Base-by-base conservation (phyloP, 2,113 vertebrate genomes). In the Gallinago media region DNA sequence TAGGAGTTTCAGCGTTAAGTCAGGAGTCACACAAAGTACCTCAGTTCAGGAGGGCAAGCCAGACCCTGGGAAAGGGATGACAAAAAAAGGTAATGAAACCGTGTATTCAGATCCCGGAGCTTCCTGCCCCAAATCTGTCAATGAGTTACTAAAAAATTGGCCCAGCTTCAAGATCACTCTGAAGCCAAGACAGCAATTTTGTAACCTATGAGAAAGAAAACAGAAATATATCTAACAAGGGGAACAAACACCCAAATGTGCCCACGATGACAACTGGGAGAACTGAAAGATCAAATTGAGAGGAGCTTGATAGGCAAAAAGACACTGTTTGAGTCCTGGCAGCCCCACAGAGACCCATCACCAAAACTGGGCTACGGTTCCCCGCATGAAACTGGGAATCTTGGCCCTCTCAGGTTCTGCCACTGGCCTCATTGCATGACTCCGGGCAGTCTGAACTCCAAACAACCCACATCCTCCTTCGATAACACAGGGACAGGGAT, bases 51-150 rank as follows among this genome's bases (percentile, higher is more conserved):
- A 89, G 46, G 29, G 22, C 40, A 92, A 88, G 44, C 11, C n/a
- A 31, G 31, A 32, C 18, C 52, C 52, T 85, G 80, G 66, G 40
- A 88, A 89, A 77, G 21, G 52, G 56, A 55, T 56, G 21, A 70
- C 63, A 58, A 11, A 20, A 65, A 77, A 71, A 55, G 54, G 62
- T 56, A 73, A 82, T 14, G 11, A 73, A 93, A 73, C 74, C 36
- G 12, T 6, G 8, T 42, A 36, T 56, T 61, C 84, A 50, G 25
- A 82, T 71, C 44, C 66, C n/a, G 50, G 26, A 50, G 55, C 62
- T 88, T 88, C 89, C 94, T 92, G 88, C 62, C 42, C 81, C 65
- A 89, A 85, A 94, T 88, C 88, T 93, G 85, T 93, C 93, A 83
- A 31, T 38, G 89, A 76, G 71, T 65, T 36, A 73, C 67, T 83